Percentiles rank a stretch among this genome's conserved stretches.
Evolutionary conservation across 2,113 vertebrate species (phyloP).

Genomic region (Pogona vitticeps): DNA sequence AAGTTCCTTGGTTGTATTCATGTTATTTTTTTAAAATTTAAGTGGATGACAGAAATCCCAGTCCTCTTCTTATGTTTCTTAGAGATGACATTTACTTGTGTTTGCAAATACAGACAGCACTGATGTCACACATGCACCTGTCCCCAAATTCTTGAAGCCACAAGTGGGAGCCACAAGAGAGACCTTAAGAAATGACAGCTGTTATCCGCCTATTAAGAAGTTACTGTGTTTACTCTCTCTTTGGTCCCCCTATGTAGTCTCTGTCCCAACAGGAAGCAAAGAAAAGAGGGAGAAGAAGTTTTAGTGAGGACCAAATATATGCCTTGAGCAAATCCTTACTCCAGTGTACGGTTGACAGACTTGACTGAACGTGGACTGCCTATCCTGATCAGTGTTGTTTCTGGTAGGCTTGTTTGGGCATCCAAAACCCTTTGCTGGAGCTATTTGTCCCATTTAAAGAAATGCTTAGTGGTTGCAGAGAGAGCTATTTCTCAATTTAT

Average conservation of each 20-base stretch:
- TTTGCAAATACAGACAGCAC: neutral
- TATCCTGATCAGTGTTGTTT: neutral
- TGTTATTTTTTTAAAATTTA: neutral
- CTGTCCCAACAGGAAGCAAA: neutral
- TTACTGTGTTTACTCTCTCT: neutral
- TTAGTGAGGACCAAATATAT: neutral
- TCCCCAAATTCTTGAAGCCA: neutral
- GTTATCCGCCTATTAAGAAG: neutral
- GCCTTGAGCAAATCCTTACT: neutral
- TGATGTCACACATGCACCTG: neutral
- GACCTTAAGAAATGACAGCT: neutral
- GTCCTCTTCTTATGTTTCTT: neutral
- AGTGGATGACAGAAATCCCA: neutral
- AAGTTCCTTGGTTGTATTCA: neutral
- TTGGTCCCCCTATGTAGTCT: neutral
- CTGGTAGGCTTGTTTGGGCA: neutral
- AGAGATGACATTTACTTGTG: neutral
- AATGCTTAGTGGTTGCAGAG: conserved; percentile 2
- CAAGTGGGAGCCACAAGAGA: neutral
- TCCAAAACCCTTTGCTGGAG: neutral
- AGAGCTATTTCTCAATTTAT: conserved; percentile 47
- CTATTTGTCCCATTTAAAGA: conserved; percentile 60
- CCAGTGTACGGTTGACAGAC: neutral
- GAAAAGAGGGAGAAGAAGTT: too few species aligned
- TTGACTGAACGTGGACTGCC: neutral